Evolutionary conservation across 2,888 invertebrate species (phyloP), one percentile per base, ranked within the genome.

Genomic region (Phengaris arion): DNA sequence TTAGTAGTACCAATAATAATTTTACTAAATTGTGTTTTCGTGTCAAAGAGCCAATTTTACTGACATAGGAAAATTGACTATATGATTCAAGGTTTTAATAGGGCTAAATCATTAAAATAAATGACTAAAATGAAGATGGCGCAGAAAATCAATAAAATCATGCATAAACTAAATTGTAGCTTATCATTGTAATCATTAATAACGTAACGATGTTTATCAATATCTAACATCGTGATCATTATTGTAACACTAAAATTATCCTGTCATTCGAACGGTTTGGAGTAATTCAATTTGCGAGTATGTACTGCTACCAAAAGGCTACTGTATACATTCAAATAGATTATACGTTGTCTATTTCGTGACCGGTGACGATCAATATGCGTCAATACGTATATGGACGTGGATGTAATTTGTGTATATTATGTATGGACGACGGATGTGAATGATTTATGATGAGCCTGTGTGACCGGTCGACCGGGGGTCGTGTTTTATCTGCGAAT

Each of bases 371-470:
- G 64, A 64, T 64, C 64, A 64, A 64, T 64, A 64, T 15, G 35
- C 64, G 35, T 64, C 64, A 35, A 64, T 64, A 64, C 64, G 64
- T 35, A 35, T 64, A 64, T 64, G 59, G 59, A 64, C 64, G 64
- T 64, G 35, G 64, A 64, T 64, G 64, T 64, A 64, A 64, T 64
- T 64, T 64, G 64, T 64, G 64, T 35, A 59, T 59, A 22, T 59
- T 9, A 59, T 22, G 64, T 64, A 64, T 35, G 64, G 64, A 64
- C 64, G 64, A 64, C 64, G 64, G 64, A 64, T 13, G 12, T 64
- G 64, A 35, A 64, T 64, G 64, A 64, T 35, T 64, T 64, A 64
- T 64, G 64, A 64, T 35, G 22, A 35, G 64, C 35, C 35, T 64
- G 35, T 35, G 35, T 64, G 64, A 64, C 35, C 64, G 64, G 64